Conservation (phyloP, 2,888 invertebrate genomes). For the Lordiphosa fenestrarum region DNA sequence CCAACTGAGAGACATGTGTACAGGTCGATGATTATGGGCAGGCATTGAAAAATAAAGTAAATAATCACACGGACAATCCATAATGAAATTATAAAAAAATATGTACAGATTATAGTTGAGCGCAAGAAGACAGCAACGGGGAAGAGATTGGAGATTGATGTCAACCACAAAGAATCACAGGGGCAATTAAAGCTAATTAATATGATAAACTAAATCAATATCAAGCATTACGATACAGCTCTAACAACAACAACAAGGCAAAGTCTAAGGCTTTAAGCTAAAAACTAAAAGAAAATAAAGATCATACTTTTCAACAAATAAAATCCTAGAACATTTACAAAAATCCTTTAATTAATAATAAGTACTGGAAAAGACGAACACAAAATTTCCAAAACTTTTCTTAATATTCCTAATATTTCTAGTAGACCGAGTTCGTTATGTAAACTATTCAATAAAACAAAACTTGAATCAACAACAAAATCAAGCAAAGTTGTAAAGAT, state of each 20-base stretch:
- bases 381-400: neutral
- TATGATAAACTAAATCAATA: slow-evolving; percentile 32
- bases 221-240: slow-evolving; percentile 27
- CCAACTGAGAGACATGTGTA: slow-evolving; percentile 39
- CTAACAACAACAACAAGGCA: slow-evolving; percentile 5
- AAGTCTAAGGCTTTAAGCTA: slow-evolving; percentile 8
- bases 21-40: slow-evolving; percentile 60
- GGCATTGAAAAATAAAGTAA: slow-evolving; percentile 51
- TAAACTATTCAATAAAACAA: no score
- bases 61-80: slow-evolving; percentile 44
- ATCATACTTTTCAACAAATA: no score
- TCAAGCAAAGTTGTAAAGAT: no score
- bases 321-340: no score
- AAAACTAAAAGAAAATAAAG: neutral
- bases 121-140: slow-evolving; percentile 40
- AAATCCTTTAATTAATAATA: no score
- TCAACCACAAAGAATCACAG: slow-evolving; percentile 50
- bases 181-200: slow-evolving; percentile 60
- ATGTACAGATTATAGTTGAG: slow-evolving; percentile 45
- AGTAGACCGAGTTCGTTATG: no score
- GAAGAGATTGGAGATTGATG: slow-evolving; percentile 44
- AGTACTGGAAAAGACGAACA: no score
- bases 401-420: no score
- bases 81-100: slow-evolving; percentile 69
- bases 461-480: no score